Percentiles rank a stretch among this genome's conserved stretches.
Conservation (phyloP, 1,140 invertebrate genomes). For the Drosophila pruinosa region DNA sequence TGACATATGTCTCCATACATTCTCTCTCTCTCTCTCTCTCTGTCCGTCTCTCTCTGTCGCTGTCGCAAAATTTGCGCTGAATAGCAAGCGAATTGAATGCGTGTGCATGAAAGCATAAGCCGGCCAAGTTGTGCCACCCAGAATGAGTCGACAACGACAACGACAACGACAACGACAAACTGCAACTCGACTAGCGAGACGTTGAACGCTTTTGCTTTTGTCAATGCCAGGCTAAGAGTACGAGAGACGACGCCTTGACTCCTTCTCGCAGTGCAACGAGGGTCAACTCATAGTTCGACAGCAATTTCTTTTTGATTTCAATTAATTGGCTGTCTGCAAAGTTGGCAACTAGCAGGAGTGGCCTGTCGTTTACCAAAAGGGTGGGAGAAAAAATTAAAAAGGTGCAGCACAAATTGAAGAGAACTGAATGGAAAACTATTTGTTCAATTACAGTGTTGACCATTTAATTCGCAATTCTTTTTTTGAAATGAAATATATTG, state of each 20-base stretch:
- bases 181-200: not conserved
- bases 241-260: conserved; percentile 18
- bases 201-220: conserved; percentile 3
- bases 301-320: not conserved
- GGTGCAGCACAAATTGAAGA: no score
- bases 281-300: not conserved
- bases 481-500: no score
- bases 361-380: no score
- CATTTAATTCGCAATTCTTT: no score
- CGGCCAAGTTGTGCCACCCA: conserved; percentile 35
- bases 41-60: not conserved
- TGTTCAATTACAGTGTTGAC: no score
- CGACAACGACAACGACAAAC: not conserved
- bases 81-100: conserved; percentile 65
- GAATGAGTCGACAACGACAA: not conserved
- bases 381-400: no score
- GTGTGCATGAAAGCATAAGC: conserved; percentile 69
- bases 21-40: not conserved
- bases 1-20: conserved; percentile 39
- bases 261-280: not conserved
- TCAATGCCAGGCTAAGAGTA: not conserved
- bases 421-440: no score
- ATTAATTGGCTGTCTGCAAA: not conserved
- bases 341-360: not conserved
- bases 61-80: conserved; percentile 34